phyloP scores from a whole-genome alignment of 2,113 vertebrate species.

The Dicrurus megarhynchus region DNA sequence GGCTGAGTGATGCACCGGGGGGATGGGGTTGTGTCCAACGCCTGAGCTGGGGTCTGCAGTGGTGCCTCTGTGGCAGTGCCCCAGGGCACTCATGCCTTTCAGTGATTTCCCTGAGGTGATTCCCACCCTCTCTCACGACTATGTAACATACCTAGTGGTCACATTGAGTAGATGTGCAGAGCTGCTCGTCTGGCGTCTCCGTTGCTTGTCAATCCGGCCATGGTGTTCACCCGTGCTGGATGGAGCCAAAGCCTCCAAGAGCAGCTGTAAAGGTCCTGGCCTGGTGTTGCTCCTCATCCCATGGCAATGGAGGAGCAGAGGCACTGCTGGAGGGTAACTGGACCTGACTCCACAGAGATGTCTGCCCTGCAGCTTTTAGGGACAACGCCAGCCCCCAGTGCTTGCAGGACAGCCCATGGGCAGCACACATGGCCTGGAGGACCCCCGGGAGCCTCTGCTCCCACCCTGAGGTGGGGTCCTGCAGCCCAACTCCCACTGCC shows the following conservation, averaged over 20 bases:
- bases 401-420: background rate
- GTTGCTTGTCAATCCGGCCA: fast-evolving
- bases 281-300: background rate
- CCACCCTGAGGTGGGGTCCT: background rate
- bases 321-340: fast-evolving
- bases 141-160: fast-evolving
- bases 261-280: background rate
- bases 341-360: fast-evolving
- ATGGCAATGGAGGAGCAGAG: fast-evolving
- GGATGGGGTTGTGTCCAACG: background rate
- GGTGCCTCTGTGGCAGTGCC: fast-evolving
- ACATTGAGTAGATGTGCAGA: fast-evolving
- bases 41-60: fast-evolving
- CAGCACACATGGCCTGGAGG: fast-evolving
- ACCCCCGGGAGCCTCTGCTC: fast-evolving
- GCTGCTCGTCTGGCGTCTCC: fast-evolving
- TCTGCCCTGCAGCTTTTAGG: background rate
- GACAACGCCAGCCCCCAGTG: fast-evolving
- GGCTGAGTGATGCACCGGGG: fast-evolving
- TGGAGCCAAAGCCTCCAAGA: background rate
- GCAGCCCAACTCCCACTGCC: background rate
- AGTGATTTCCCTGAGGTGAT: background rate
- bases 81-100: background rate
- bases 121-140: background rate
- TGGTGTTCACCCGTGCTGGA: fast-evolving